Evolutionary conservation across 2,888 invertebrate species (phyloP), one percentile per base, ranked within the genome.

Genomic region (Ecliptopera silaceata): DNA sequence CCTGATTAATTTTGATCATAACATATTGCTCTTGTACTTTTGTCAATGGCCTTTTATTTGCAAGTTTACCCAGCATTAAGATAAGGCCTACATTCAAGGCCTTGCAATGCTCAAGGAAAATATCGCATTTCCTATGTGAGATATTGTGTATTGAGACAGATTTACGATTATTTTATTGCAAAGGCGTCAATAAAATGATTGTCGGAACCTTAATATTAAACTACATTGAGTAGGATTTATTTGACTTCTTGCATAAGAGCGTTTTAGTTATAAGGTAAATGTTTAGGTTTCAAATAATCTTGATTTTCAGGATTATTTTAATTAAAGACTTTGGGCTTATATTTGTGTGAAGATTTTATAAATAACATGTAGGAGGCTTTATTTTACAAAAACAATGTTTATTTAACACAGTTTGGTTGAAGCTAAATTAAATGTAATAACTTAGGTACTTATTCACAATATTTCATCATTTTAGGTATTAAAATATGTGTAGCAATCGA

Each of bases 211-310:
- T 36, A 8, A 36, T 36, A 15, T 36, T 15, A 15, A 8, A 36
- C 36, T 36, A 36, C 36, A 36, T 36, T 36, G 36, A 15, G 39
- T 39, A 41, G 41, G 17, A 22, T 41, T 41, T 22, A 4, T 41
- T 41, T 41, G 12, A 22, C n/a, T n/a, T 22, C 12, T 11, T 29
- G 43, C 43, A 43, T 31, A 6, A 44, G 11, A 11, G 31, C 44
- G 44, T 44, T 31, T 44, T 18, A 39, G 17, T 39, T 39, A n/a
- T 44, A 44, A 44, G 44, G 17, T 11, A 31, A 44, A 41, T 41
- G 12, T 6, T 44, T 44, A 17, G 31, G 11, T 44, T 17, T 44
- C 13, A 8, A 12, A 31, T 6, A n/a, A n/a, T 43, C 22, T 22
- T 15, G 34, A 43, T 26, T 10, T n/a, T 29, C 10, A 31, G 31